Evolutionary conservation across 1,140 invertebrate genomes (phyloP), one percentile per base, ranked within the genome.

Genomic region (Caenorhabditis inopinata): DNA sequence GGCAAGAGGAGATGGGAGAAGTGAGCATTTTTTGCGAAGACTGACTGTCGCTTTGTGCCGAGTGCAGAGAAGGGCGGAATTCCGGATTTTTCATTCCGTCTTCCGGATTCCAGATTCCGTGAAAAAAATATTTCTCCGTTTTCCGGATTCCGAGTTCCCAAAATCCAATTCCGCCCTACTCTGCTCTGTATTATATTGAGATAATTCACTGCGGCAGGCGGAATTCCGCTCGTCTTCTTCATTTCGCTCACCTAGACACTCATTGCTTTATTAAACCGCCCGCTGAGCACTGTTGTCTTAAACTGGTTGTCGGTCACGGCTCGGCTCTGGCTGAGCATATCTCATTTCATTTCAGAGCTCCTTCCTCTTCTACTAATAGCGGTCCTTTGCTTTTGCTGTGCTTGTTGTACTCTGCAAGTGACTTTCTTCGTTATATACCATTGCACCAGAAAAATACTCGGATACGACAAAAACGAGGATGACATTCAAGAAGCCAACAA

Each of bases 181-280:
- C n/a, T n/a, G n/a, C n/a, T n/a, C n/a, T n/a, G n/a, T n/a, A n/a
- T n/a, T n/a, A n/a, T n/a, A n/a, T n/a, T n/a, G n/a, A n/a, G n/a
- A n/a, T n/a, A n/a, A n/a, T n/a, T n/a, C n/a, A n/a, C n/a, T n/a
- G n/a, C n/a, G n/a, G n/a, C n/a, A n/a, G n/a, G n/a, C n/a, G n/a
- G n/a, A n/a, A n/a, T n/a, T n/a, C n/a, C n/a, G n/a, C n/a, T n/a
- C n/a, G n/a, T n/a, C n/a, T n/a, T n/a, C n/a, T n/a, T n/a, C n/a
- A n/a, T n/a, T 85, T 87, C 87, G 86, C 86, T 87, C 86, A 87
- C 85, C 87, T 85, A 85, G 86, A 86, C 87, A 85, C 87, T 85
- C 86, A 87, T 85, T 84, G 87, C 85, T 86, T 85, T 87, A 85
- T 87, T 86, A 86, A 86, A 85, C 85, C n/a, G 86, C 87, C 86